Evolutionary conservation across 2,888 invertebrate species (phyloP).

Genomic region (Cartodere bifasciata): DNA sequence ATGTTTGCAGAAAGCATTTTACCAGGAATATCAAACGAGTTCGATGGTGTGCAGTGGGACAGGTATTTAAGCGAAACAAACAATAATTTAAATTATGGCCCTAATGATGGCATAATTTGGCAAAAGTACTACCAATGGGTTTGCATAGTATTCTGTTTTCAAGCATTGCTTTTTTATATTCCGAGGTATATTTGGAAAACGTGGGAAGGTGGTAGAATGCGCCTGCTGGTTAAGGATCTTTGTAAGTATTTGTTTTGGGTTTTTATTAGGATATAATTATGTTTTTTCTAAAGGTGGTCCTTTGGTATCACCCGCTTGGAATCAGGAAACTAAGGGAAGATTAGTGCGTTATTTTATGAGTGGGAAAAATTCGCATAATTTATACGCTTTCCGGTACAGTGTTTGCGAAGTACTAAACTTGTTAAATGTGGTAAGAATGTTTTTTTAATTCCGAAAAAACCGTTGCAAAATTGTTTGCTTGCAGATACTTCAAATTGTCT

Average conservation of each 20-base stretch:
- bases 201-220: conserved; percentile 54
- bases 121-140: conserved; percentile 65
- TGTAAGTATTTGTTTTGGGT: conserved; percentile 28
- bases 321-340: conserved; percentile 39
- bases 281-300: conserved; percentile 37
- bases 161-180: conserved; percentile 54
- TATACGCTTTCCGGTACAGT: conserved; percentile 53
- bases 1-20: conserved; percentile 7
- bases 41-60: conserved; percentile 4
- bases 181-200: conserved; percentile 61
- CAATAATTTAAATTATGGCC: conserved; percentile 1
- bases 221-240: conserved; percentile 46
- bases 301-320: conserved; percentile 43
- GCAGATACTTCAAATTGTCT: conserved; percentile 55
- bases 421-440: conserved; percentile 50
- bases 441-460: conserved; percentile 1
- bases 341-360: conserved; percentile 45
- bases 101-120: conserved; percentile 34
- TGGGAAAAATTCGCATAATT: conserved; percentile 45
- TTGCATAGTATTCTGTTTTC: conserved; percentile 52
- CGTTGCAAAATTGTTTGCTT: conserved; percentile 16
- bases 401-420: conserved; percentile 65
- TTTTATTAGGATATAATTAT: too few relatives aligned
- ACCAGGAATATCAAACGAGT: conserved; percentile 9
- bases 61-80: conserved; percentile 2